phyloP scores from a whole-genome alignment of 37 sponge, comb jelly and placozoan genomes.

The Trichoplax adhaerens region DNA sequence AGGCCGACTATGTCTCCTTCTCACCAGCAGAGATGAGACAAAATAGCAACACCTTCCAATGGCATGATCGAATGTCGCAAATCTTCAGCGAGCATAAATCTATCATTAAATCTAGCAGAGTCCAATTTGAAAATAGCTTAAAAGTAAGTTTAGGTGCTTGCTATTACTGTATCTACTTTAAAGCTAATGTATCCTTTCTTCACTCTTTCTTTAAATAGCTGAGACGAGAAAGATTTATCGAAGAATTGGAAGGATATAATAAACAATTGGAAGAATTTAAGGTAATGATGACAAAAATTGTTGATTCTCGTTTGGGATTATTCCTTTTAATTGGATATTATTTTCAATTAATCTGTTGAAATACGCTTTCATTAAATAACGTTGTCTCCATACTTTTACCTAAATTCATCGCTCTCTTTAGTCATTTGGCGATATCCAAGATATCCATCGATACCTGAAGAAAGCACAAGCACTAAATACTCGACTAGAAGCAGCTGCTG shows the following conservation, averaged over 20 bases:
- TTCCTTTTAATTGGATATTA: not conserved
- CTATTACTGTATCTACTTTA: slow-evolving; percentile 1
- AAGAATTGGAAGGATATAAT: slow-evolving; percentile 76
- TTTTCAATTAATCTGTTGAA: not conserved
- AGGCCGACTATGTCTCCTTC: slow-evolving; percentile 28
- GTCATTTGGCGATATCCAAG: slow-evolving; percentile 67
- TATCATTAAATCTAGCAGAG: slow-evolving; percentile 42
- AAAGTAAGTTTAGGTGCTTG: slow-evolving; percentile 23
- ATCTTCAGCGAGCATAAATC: slow-evolving; percentile 74
- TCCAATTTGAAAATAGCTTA: slow-evolving; percentile 71
- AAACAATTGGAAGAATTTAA: slow-evolving; percentile 80
- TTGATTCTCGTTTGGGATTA: no score
- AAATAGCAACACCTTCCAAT: slow-evolving; percentile 74
- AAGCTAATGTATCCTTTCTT: not conserved
- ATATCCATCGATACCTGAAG: slow-evolving; percentile 68
- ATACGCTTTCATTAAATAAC: not conserved
- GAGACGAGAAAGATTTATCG: slow-evolving; percentile 63
- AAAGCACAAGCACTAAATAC: slow-evolving; percentile 55
- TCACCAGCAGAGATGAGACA: slow-evolving; percentile 69
- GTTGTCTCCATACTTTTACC: not conserved
- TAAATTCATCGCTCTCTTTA: not conserved
- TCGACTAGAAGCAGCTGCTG: slow-evolving; percentile 77
- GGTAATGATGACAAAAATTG: not conserved
- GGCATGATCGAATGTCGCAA: slow-evolving; percentile 64
- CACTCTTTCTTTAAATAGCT: slow-evolving; percentile 28